These are phyloP conservation scores for Notarius quadriscutis DNA, from an alignment of 2,113 vertebrate species.

Conservation along the genomic window DNA sequence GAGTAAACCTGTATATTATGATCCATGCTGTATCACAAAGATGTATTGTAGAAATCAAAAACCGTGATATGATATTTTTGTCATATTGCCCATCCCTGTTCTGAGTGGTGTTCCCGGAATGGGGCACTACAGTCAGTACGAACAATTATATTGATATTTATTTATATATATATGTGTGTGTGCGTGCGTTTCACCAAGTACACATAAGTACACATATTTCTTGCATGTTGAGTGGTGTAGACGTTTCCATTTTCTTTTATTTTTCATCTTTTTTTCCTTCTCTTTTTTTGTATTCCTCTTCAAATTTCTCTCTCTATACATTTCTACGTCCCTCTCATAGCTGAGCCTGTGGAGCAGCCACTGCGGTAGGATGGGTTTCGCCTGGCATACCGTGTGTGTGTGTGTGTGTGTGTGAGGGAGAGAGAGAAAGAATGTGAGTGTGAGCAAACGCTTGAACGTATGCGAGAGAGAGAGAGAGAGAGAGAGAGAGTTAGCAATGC, in stretches of 20 bases:
- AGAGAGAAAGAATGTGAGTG: background rate
- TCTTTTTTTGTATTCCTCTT: constrained; percentile 67
- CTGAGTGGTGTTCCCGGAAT: background rate
- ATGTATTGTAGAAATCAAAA: background rate
- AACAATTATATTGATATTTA: too few relatives aligned
- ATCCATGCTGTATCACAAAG: background rate
- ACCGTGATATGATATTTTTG: background rate
- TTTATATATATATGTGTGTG: too few relatives aligned
- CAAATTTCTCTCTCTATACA: constrained; percentile 76
- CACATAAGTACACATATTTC: background rate
- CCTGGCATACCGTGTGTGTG: constrained; percentile 42
- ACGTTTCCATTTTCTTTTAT: constrained; percentile 59
- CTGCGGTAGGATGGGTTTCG: constrained; percentile 86
- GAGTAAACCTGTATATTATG: background rate
- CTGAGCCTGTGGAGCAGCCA: constrained; percentile 94
- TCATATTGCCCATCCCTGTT: background rate
- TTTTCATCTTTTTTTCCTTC: constrained; percentile 53
- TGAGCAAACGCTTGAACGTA: too few relatives aligned
- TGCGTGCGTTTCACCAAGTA: too few relatives aligned
- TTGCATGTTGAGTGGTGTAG: constrained; percentile 56
- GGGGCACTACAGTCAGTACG: background rate
- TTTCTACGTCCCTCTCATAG: constrained; percentile 80
- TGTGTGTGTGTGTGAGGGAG: constrained; percentile 43
- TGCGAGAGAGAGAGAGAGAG: background rate
- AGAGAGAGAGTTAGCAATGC: background rate